Percentiles rank a stretch among this genome's conserved stretches.
Conservation (phyloP, 2,797 vertebrate genomes). For the Phataginus tricuspis region DNA sequence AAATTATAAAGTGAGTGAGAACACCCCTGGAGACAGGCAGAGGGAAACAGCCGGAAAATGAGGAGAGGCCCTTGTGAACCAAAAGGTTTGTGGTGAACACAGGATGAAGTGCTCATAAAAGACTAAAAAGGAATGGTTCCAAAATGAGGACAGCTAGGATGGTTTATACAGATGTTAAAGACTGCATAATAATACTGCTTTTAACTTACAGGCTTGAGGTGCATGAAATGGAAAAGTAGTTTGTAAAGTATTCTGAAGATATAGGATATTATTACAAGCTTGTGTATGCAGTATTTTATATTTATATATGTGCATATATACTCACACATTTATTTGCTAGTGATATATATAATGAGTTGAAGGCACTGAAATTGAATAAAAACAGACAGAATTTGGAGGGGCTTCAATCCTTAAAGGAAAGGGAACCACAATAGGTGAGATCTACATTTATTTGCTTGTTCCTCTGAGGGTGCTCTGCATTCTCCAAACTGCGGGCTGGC, state of each 20-base stretch:
- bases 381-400: not conserved
- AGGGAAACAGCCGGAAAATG: not conserved
- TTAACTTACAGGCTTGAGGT: not conserved
- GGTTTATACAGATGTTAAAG: not conserved
- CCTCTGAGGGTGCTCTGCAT: not conserved
- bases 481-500: not conserved
- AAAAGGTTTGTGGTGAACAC: not conserved
- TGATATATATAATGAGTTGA: not conserved
- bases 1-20: not conserved
- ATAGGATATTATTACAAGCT: not conserved
- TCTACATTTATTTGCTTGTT: not conserved
- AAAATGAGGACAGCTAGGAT: not conserved
- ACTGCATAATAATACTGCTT: not conserved
- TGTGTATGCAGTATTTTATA: not conserved
- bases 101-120: not conserved
- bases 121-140: not conserved
- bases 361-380: not conserved
- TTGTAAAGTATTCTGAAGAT: not conserved
- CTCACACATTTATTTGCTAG: not conserved
- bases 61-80: not conserved
- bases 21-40: not conserved
- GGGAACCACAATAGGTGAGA: not conserved
- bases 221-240: not conserved
- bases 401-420: not conserved
- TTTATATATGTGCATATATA: not conserved